phyloP scores from a whole-genome alignment of 2,888 invertebrate species.

The Pristionchus entomophagus region DNA sequence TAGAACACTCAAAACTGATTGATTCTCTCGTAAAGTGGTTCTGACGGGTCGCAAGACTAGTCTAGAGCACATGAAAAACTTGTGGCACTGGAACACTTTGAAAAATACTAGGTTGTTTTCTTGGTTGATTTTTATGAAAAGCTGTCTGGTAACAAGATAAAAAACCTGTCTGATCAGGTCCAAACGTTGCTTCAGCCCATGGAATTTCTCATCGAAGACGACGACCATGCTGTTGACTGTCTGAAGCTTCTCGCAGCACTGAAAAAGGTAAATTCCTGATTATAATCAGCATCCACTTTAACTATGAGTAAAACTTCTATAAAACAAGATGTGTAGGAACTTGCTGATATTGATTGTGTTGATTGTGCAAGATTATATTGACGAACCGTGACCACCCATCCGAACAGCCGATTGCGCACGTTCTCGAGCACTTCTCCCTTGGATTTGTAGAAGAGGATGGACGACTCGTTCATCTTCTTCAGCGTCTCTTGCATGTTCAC shows the following conservation, averaged over 20 bases:
- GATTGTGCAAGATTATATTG: neutral
- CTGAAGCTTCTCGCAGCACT: slow-evolving; percentile 66
- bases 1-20: neutral
- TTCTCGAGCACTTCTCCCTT: slow-evolving; percentile 69
- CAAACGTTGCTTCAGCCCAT: slow-evolving; percentile 59
- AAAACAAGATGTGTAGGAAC: too few relatives aligned
- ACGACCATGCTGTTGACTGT: slow-evolving; percentile 61
- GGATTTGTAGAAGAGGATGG: slow-evolving; percentile 63
- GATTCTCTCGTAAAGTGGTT: neutral
- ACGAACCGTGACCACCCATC: slow-evolving; percentile 61
- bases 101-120: neutral
- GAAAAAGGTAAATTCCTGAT: neutral
- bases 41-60: neutral
- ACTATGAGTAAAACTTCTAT: too few relatives aligned
- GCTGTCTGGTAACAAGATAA: too few relatives aligned
- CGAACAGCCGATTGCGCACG: slow-evolving; percentile 59
- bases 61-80: too few relatives aligned
- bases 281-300: too few relatives aligned
- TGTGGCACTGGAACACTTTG: neutral
- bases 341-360: neutral
- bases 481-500: slow-evolving; percentile 50
- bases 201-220: slow-evolving; percentile 67
- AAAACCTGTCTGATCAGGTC: slow-evolving; percentile 59
- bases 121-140: too few relatives aligned
- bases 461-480: slow-evolving; percentile 52